Conservation (phyloP, 2,797 vertebrate genomes). For the Amblyraja radiata region DNA sequence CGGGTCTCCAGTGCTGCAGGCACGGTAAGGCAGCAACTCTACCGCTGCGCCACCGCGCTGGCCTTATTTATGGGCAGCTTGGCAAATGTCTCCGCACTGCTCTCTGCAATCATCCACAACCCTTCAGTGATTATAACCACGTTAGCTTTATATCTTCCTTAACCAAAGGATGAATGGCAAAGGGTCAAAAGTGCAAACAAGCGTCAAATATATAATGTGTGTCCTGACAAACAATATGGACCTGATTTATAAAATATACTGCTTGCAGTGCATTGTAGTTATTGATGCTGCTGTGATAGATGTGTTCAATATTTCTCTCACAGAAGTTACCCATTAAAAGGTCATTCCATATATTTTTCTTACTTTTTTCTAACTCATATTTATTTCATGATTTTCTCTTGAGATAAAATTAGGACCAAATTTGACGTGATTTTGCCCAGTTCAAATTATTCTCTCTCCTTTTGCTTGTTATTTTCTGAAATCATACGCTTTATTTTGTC, state of each 20-base stretch:
- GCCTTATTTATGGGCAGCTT: too few relatives aligned
- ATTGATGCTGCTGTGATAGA: neutral
- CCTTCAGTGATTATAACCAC: neutral
- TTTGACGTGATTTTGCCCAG: neutral
- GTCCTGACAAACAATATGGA: neutral
- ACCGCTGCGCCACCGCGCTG: too few relatives aligned
- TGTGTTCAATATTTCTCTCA: neutral
- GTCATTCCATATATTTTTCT: neutral
- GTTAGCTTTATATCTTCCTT: neutral
- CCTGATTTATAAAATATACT: neutral
- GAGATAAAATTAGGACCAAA: neutral
- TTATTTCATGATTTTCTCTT: neutral
- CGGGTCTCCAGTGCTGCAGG: too few relatives aligned
- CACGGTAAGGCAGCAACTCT: too few relatives aligned
- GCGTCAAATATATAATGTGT: neutral
- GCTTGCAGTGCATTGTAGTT: neutral
- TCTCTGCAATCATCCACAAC: too few relatives aligned
- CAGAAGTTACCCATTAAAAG: neutral
- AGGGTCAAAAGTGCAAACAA: neutral
- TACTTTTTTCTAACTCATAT: neutral
- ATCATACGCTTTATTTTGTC: neutral
- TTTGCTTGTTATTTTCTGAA: neutral
- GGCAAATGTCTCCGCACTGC: too few relatives aligned
- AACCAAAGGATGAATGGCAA: neutral
- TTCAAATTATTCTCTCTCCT: neutral